Conservation (phyloP, 2,113 vertebrate genomes). For the Eurypyga helias region DNA sequence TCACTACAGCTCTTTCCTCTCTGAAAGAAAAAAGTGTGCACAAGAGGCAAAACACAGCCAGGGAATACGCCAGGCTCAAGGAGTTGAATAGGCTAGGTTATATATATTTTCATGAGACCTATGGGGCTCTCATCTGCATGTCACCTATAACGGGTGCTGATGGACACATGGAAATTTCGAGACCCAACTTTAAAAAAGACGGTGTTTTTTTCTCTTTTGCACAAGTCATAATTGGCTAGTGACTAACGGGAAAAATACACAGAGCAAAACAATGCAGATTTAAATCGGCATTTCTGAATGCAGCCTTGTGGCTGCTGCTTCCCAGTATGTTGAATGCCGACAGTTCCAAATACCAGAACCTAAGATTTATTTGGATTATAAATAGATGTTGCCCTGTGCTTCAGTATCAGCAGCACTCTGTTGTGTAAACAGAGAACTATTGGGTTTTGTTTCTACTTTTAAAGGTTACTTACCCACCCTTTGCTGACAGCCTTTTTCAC, state of each 20-base stretch:
- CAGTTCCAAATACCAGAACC: constrained; percentile 48
- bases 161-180: not conserved
- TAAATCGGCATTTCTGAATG: not conserved
- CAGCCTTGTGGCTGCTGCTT: not conserved
- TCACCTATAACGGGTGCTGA: not conserved
- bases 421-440: constrained; percentile 36
- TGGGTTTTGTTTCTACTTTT: not conserved
- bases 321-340: not conserved
- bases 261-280: not conserved
- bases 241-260: not conserved
- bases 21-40: not conserved
- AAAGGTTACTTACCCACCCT: not conserved
- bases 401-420: constrained; percentile 34
- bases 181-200: not conserved
- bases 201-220: not conserved
- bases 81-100: not conserved
- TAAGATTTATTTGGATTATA: constrained; percentile 63
- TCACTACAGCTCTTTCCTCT: not conserved
- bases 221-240: not conserved
- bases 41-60: not conserved
- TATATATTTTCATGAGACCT: not conserved
- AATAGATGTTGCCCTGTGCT: constrained; percentile 61
- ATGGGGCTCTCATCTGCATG: not conserved
- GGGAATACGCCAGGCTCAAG: not conserved
- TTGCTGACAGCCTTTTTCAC: constrained; percentile 7